A percentile compares a stretch with the other conserved stretches of the same genome.
These are phyloP conservation scores for Zaprionus kolodkinae DNA, from an alignment of 1,140 invertebrate genomes.

Conservation along the genomic window DNA sequence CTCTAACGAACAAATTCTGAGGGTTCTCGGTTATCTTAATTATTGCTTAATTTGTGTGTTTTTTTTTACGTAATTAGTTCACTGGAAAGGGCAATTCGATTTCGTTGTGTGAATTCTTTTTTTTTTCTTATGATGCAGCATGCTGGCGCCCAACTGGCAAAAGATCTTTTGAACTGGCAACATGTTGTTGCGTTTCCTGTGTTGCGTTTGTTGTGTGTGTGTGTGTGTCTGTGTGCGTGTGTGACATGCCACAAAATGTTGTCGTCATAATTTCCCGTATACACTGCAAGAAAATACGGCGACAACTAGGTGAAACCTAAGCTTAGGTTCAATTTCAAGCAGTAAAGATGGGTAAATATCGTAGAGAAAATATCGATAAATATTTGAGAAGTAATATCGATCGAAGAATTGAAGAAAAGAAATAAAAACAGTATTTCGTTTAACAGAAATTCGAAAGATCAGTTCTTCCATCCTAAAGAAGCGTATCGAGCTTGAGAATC, in stretches of 20 bases:
- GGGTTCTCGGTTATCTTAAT: background rate
- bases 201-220: slow-evolving; percentile 6
- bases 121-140: background rate
- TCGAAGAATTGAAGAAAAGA: no score
- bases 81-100: background rate
- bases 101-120: background rate
- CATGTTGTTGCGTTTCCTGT: slow-evolving; percentile 49
- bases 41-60: background rate
- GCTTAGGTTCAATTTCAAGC: background rate
- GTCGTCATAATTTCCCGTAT: slow-evolving; percentile 36
- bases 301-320: background rate
- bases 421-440: no score
- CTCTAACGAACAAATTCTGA: no score
- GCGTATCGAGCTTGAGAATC: no score
- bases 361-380: no score
- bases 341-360: background rate
- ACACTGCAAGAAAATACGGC: slow-evolving; percentile 33
- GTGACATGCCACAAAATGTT: slow-evolving; percentile 53
- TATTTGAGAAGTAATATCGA: no score
- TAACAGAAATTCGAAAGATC: no score
- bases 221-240: slow-evolving; percentile 18
- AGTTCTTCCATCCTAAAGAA: no score
- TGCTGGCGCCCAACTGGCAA: slow-evolving; percentile 35
- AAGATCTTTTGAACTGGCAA: slow-evolving; percentile 25
- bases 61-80: background rate